Percentiles rank a stretch among this genome's conserved stretches.
phyloP scores from a whole-genome alignment of 2,888 invertebrate genomes.

The Nineta flava region DNA sequence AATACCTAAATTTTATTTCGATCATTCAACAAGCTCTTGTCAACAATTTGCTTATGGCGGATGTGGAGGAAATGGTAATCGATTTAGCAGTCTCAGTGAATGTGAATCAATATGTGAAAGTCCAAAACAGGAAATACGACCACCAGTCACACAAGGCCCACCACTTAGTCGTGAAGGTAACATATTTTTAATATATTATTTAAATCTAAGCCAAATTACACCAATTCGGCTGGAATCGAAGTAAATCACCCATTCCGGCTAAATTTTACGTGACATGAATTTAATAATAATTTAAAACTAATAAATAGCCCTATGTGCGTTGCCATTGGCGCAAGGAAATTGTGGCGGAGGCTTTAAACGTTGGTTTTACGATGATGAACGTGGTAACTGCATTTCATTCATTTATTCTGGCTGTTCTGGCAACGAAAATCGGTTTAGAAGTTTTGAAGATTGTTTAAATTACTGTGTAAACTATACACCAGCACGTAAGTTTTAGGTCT shows the following conservation, averaged over 20 bases:
- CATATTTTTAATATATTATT: not conserved
- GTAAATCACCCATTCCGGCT: too few species aligned
- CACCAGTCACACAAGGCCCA: conserved; percentile 21
- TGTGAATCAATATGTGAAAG: conserved; percentile 56
- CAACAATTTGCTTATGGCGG: conserved; percentile 62
- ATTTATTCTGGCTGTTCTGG: conserved; percentile 78
- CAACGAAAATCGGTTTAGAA: conserved; percentile 70
- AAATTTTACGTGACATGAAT: too few species aligned
- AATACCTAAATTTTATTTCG: conserved; percentile 55
- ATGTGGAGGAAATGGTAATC: conserved; percentile 70
- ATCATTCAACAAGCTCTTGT: conserved; percentile 42
- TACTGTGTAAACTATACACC: conserved; percentile 29
- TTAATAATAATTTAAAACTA: not conserved
- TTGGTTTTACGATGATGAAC: conserved; percentile 55
- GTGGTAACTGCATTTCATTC: conserved; percentile 60
- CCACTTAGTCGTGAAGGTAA: conserved; percentile 1
- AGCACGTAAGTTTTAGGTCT: not conserved
- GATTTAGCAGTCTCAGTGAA: conserved; percentile 58
- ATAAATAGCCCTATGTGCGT: conserved; percentile 41
- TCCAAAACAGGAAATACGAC: conserved; percentile 35
- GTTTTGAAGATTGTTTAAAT: conserved; percentile 50
- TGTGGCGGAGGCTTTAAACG: conserved; percentile 41
- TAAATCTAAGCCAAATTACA: not conserved
- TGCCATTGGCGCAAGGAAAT: conserved; percentile 43
- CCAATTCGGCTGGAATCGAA: too few species aligned